Evolutionary conservation across 1,140 invertebrate genomes (phyloP).

Genomic region (Saccostrea cuccullata): DNA sequence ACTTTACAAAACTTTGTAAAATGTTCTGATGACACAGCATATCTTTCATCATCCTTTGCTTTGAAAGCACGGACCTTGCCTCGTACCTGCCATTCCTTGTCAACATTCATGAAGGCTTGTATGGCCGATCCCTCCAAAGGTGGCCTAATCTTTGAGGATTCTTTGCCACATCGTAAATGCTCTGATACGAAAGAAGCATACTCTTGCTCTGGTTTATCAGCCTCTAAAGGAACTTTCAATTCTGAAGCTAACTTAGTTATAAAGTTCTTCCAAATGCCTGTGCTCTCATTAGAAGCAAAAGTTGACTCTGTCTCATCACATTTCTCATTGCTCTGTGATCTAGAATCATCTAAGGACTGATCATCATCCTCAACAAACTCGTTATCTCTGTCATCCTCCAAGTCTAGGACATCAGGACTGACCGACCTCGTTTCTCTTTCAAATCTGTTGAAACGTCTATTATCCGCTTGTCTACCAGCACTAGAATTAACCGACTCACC

Average conservation of each 20-base stretch:
- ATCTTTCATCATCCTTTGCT: too few relatives aligned
- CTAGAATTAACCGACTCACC: neutral
- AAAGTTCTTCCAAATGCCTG: neutral
- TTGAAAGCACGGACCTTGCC: neutral
- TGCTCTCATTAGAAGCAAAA: neutral
- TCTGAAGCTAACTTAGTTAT: neutral
- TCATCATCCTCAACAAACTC: too few relatives aligned
- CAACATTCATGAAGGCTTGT: slow-evolving; percentile 13
- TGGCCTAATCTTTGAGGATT: neutral
- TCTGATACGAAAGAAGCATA: neutral
- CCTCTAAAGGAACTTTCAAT: neutral
- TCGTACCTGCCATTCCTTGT: neutral
- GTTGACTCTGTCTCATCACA: neutral
- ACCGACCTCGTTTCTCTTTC: neutral
- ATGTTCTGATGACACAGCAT: too few relatives aligned
- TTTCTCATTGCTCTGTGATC: too few relatives aligned
- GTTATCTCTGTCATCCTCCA: neutral
- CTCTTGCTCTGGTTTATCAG: slow-evolving; percentile 11
- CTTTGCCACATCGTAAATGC: neutral
- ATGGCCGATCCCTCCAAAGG: neutral
- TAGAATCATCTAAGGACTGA: too few relatives aligned
- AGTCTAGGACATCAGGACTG: neutral
- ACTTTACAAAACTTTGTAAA: neutral
- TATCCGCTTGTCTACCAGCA: neutral
- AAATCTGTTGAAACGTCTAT: neutral